These are phyloP conservation scores for Anabacerthia variegaticeps DNA, from an alignment of 2,797 vertebrate genomes.

Conservation along the genomic window DNA sequence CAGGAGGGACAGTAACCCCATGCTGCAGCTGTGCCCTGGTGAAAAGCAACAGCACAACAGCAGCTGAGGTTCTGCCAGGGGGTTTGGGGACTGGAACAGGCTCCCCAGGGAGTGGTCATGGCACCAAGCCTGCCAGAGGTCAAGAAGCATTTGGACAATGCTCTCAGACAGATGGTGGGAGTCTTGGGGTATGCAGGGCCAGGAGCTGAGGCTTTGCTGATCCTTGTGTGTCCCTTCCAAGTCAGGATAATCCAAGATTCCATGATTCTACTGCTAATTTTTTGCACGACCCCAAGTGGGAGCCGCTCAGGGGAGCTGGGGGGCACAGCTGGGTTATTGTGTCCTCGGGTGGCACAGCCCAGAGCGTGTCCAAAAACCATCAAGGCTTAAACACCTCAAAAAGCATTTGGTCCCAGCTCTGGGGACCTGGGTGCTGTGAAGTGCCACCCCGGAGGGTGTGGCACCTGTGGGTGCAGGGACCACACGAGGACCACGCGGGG, in stretches of 20 bases:
- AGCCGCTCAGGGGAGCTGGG: not conserved
- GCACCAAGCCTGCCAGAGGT: not conserved
- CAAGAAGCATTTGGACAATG: not conserved
- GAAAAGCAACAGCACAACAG: accelerated
- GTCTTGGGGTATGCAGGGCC: not conserved
- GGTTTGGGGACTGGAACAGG: not conserved
- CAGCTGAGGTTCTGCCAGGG: not conserved
- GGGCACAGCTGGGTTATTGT: accelerated
- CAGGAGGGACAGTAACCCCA: not conserved
- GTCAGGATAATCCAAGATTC: not conserved
- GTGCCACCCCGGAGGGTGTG: accelerated
- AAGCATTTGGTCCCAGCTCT: not conserved
- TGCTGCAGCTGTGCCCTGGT: not conserved
- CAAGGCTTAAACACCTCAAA: not conserved
- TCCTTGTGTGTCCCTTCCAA: not conserved
- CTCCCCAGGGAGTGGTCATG: not conserved
- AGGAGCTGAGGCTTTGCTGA: accelerated
- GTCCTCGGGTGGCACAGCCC: not conserved
- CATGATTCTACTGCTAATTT: accelerated
- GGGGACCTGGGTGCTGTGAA: not conserved
- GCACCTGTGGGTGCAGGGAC: not conserved
- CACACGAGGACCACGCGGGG: accelerated
- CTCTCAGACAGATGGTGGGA: not conserved
- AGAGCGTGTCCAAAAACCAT: not conserved
- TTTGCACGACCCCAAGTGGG: accelerated